Conservation (phyloP, 2,888 invertebrate species). For the Campoplex capitator region DNA sequence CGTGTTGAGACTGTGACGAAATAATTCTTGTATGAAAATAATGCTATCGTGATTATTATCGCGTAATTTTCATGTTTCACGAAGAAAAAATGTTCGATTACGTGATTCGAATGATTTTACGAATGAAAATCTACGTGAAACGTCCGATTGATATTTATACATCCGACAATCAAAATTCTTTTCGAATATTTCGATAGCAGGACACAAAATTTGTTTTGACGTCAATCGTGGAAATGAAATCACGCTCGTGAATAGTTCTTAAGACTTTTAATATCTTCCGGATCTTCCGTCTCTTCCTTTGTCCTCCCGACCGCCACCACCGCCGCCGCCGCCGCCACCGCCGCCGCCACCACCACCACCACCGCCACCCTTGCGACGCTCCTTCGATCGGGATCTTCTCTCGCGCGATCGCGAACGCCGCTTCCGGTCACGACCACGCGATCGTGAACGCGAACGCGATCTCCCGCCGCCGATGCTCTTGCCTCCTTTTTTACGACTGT, state of each 20-base stretch:
- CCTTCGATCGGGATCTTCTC: conserved; percentile 82
- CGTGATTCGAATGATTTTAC: conserved; percentile 2
- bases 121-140: not conserved
- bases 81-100: not conserved
- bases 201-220: conserved; percentile 1
- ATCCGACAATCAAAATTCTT: not conserved
- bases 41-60: conserved; percentile 10
- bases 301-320: conserved; percentile 80
- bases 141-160: not conserved
- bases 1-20: not conserved
- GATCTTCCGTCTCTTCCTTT: conserved; percentile 85
- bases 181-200: not conserved
- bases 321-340: conserved; percentile 75
- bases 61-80: not conserved
- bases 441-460: conserved; percentile 87
- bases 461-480: conserved; percentile 85
- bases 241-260: conserved; percentile 1
- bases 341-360: conserved; percentile 68
- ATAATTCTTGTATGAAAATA: conserved; percentile 8
- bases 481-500: conserved; percentile 89
- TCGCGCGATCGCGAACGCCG: conserved; percentile 83
- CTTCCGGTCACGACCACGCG: conserved; percentile 85
- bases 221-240: not conserved
- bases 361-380: conserved; percentile 79
- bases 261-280: conserved; percentile 84